Evolutionary conservation across 2,888 invertebrate species (phyloP), one percentile per base, ranked within the genome.

Genomic region (Dryadula phaetusa): DNA sequence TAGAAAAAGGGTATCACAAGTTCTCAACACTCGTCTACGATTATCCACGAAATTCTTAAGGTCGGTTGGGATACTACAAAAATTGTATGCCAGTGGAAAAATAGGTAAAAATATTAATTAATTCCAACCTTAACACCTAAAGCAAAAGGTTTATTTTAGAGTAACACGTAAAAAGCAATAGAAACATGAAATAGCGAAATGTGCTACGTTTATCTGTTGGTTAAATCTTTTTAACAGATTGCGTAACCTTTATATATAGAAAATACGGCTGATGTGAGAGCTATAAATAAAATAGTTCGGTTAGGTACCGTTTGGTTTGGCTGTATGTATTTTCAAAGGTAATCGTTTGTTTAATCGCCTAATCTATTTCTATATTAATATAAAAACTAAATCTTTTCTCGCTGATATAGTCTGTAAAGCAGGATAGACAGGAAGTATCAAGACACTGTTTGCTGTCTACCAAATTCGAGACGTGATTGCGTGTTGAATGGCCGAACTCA

Each of bases 181-280:
- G 37, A 46, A 54, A 64, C 34, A 62, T 63, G 62, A 62, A 53
- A 66, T 63, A 64, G 63, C 53, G 42, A 63, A 69, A 66, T 66
- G 66, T 54, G 69, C 66, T 64, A 56, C 69, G 60, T 53, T 63
- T 66, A 69, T 69, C 69, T 63, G 66, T 64, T 60, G 61, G 60
- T 64, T 64, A 69, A 54, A 54, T 66, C 66, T 69, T 69, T 52
- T 62, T 66, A 69, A 61, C 69, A 69, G 69, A 69, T 69, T 69
- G 66, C 54, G 66, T 64, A 66, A 53, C 69, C 66, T 58, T 63
- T 60, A 37, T 58, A 10, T 22, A 40, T 49, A 54, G 42, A 69
- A 63, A 69, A 66, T 66, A 54, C 61, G 47, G 49, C 32, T 7
- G 40, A 49, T 37, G 40, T 28, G 37, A 47, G 18, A 49, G 58